phyloP scores from a whole-genome alignment of 2,113 vertebrate species.

The Hippocampus mohnikei region DNA sequence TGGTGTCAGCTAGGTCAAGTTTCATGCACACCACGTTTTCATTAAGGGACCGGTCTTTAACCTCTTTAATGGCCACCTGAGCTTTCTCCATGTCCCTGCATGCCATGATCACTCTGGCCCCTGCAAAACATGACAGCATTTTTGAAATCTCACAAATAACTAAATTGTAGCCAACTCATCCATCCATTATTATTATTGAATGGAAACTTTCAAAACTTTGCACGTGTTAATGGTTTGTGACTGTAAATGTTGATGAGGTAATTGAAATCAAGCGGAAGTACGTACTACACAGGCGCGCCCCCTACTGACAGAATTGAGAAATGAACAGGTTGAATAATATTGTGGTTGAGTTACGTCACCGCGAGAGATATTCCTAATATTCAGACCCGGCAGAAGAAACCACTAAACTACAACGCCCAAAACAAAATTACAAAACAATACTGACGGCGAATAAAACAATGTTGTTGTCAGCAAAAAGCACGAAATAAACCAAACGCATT shows the following conservation, averaged over 20 bases:
- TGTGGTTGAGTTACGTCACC: not conserved
- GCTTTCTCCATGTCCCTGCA: slow-evolving; percentile 71
- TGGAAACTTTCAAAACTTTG: not conserved
- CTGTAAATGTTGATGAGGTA: no score
- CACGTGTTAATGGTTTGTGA: no score
- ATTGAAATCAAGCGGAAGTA: not conserved
- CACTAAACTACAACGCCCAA: no score
- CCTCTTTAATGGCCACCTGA: slow-evolving; percentile 56
- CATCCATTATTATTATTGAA: not conserved
- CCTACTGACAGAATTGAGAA: not conserved
- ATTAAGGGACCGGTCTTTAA: slow-evolving; percentile 62
- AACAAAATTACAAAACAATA: no score
- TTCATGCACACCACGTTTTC: slow-evolving; percentile 60
- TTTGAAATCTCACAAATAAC: no score
- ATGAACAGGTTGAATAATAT: not conserved
- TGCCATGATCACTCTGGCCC: slow-evolving; percentile 71
- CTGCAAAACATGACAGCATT: slow-evolving; percentile 30
- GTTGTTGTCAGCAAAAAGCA: no score
- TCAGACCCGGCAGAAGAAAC: not conserved
- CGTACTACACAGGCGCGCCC: not conserved
- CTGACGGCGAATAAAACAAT: no score
- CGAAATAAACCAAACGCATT: no score
- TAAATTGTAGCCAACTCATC: not conserved
- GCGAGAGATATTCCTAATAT: not conserved
- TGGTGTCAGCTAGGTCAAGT: slow-evolving; percentile 71